phyloP scores from a whole-genome alignment of 2,888 invertebrate genomes.

The Atrina japonica region DNA sequence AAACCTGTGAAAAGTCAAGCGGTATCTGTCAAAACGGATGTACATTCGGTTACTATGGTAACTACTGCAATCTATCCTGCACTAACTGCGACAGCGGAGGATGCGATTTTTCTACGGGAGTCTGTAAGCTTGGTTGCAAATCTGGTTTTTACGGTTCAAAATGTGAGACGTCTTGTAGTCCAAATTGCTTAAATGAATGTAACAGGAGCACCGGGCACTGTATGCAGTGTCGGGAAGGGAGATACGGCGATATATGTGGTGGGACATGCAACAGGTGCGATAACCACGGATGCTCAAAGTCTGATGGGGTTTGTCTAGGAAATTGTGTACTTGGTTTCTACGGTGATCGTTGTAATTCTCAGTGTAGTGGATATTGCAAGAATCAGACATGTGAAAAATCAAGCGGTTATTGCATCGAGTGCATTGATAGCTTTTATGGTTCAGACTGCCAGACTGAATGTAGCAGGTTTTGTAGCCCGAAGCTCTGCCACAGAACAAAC shows the following conservation, averaged over 20 bases:
- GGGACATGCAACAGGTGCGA: conserved; percentile 23
- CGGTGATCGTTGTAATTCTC: conserved; percentile 11
- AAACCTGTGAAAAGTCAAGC: conserved; percentile 10
- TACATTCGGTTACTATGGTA: conserved; percentile 23
- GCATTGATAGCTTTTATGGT: conserved; percentile 26
- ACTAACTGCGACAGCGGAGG: conserved; percentile 12
- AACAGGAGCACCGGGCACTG: conserved; percentile 25
- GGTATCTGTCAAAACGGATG: conserved; percentile 22
- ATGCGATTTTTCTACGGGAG: conserved; percentile 8
- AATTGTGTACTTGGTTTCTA: conserved; percentile 15
- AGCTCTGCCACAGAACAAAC: conserved; percentile 3
- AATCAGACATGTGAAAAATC: conserved; percentile 11
- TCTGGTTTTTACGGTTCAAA: conserved; percentile 32
- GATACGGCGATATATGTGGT: conserved; percentile 27
- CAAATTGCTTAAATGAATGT: conserved; percentile 13
- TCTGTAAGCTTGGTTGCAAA: conserved; percentile 1
- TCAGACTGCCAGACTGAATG: conserved; percentile 15
- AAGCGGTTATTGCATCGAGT: conserved; percentile 17
- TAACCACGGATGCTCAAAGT: not conserved
- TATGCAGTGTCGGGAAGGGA: conserved; percentile 18
- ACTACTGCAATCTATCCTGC: conserved; percentile 22
- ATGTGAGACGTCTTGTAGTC: conserved; percentile 21
- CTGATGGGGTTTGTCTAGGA: conserved; percentile 19
- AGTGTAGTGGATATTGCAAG: conserved; percentile 18
- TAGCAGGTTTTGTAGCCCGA: conserved; percentile 7